phyloP scores from a whole-genome alignment of 2,113 vertebrate species.

The Takifugu flavidus region DNA sequence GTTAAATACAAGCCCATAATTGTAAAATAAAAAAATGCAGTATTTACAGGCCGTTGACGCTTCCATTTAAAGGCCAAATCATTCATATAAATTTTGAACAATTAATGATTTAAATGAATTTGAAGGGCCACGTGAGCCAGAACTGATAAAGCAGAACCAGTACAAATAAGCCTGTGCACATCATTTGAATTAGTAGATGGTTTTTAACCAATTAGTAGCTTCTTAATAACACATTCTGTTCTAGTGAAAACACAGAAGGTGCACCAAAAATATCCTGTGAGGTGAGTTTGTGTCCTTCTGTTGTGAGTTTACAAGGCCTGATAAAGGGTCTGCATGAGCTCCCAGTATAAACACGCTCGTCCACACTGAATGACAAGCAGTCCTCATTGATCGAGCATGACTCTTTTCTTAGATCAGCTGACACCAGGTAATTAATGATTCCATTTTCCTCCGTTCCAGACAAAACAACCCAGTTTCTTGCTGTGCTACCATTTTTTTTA shows the following conservation, averaged over 20 bases:
- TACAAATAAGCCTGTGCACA: too few species aligned
- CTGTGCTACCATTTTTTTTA: constrained; percentile 55
- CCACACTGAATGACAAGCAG: constrained; percentile 89
- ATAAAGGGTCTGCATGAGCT: constrained; percentile 35
- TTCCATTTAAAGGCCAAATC: constrained; percentile 30
- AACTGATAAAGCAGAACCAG: neutral
- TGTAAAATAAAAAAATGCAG: constrained; percentile 49
- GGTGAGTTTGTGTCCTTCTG: constrained; percentile 13
- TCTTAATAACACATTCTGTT: too few species aligned
- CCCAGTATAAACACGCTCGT: constrained; percentile 62
- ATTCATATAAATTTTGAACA: constrained; percentile 5
- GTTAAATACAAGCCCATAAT: constrained; percentile 61
- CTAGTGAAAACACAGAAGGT: neutral
- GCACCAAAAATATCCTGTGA: constrained; percentile 3
- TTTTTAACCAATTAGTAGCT: too few species aligned
- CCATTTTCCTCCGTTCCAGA: constrained; percentile 91
- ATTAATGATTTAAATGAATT: neutral
- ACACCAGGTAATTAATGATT: constrained; percentile 99
- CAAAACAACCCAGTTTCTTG: constrained; percentile 82
- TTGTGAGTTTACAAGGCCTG: constrained; percentile 26
- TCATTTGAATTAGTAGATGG: too few species aligned
- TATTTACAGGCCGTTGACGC: constrained; percentile 9
- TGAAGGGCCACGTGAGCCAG: neutral
- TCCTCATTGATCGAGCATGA: constrained; percentile 88
- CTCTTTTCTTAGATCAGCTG: constrained; percentile 91